A percentile compares a stretch with the other conserved stretches of the same genome.
Conservation (phyloP, 2,797 vertebrate species). For the Anabas testudineus region DNA sequence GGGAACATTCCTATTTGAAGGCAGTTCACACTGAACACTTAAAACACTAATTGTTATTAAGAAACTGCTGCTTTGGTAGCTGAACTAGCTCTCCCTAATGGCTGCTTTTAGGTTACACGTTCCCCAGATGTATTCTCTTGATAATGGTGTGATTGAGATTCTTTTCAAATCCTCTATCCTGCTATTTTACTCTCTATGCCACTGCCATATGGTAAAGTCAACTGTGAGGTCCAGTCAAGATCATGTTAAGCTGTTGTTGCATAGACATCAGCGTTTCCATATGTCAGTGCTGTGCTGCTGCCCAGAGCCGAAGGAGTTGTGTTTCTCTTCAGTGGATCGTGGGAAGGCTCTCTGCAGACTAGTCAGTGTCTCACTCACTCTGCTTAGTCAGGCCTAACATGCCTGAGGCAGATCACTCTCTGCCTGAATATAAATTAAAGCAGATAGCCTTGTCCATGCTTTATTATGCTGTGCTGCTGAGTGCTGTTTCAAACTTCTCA, state of each 20-base stretch:
- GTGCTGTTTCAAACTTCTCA: constrained; percentile 69
- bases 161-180: constrained; percentile 15
- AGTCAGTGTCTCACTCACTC: constrained; percentile 71
- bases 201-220: constrained; percentile 8
- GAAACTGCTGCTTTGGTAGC: constrained; percentile 53
- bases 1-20: constrained; percentile 64
- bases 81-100: constrained; percentile 45
- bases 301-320: constrained; percentile 40
- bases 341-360: constrained; percentile 71
- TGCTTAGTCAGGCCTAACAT: constrained; percentile 81
- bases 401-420: constrained; percentile 74
- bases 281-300: constrained; percentile 12
- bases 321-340: constrained; percentile 60
- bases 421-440: constrained; percentile 80
- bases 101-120: constrained; percentile 39
- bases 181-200: constrained; percentile 28
- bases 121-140: constrained; percentile 41
- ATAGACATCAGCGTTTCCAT: constrained; percentile 6
- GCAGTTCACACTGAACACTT: constrained; percentile 58
- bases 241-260: constrained; percentile 19
- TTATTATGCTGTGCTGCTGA: constrained; percentile 63
- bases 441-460: constrained; percentile 67
- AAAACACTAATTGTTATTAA: constrained; percentile 65
- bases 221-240: constrained; percentile 17
- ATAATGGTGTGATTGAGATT: constrained; percentile 23